Evolutionary conservation across 2,797 vertebrate genomes (phyloP).

Genomic region (Novumbra hubbsi): DNA sequence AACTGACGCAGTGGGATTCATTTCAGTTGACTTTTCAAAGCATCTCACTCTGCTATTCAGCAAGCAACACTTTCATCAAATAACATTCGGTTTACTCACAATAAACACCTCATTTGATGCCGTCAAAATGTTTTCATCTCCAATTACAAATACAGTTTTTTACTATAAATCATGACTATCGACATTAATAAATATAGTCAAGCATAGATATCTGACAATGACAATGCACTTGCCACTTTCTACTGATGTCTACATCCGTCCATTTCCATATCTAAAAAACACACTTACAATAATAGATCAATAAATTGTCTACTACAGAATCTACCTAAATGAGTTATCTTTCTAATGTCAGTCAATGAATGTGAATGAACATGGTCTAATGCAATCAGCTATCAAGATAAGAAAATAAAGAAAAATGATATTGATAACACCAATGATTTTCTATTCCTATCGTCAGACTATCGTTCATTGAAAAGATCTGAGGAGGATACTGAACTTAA

Average conservation of each 20-base stretch:
- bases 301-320: not conserved
- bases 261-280: not conserved
- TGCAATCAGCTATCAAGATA: conserved; percentile 40
- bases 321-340: not conserved
- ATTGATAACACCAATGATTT: not conserved
- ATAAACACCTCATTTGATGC: conserved; percentile 13
- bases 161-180: not conserved
- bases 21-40: conserved; percentile 7
- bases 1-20: conserved; percentile 30
- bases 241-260: not conserved
- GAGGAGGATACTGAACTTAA: not conserved
- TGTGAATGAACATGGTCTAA: conserved; percentile 6
- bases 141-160: not conserved
- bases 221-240: not conserved
- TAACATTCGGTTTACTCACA: conserved; percentile 2
- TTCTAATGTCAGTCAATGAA: not conserved
- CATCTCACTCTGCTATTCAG: not conserved
- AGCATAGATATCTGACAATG: not conserved
- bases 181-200: not conserved
- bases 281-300: not conserved
- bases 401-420: not conserved
- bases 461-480: not conserved
- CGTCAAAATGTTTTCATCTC: conserved; percentile 9
- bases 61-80: not conserved
- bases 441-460: not conserved